phyloP scores from a whole-genome alignment of 2,888 invertebrate species.

The Conus canariensis region DNA sequence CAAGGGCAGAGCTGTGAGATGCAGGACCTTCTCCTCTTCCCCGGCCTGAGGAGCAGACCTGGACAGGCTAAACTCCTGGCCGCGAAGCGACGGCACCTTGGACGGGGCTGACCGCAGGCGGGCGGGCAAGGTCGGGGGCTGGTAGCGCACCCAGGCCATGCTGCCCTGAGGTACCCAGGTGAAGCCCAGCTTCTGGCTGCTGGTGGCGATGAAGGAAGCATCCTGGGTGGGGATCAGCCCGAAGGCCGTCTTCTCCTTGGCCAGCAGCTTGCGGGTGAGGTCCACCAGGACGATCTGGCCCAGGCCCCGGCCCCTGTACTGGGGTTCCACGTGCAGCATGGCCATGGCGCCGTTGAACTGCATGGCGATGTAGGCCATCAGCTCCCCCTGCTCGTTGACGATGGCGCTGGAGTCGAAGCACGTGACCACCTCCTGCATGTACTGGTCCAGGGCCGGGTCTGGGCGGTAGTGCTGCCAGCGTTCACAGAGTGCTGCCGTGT shows the following conservation, averaged over 20 bases:
- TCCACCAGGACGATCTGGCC: constrained; percentile 67
- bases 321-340: constrained; percentile 68
- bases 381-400: constrained; percentile 58
- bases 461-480: constrained; percentile 65
- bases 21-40: constrained; percentile 29
- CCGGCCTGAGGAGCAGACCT: background rate
- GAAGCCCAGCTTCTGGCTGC: constrained; percentile 65
- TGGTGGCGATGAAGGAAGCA: constrained; percentile 60
- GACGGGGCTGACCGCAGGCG: background rate
- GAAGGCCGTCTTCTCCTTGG: constrained; percentile 65
- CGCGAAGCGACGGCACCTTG: background rate
- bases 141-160: constrained; percentile 68
- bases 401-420: constrained; percentile 71
- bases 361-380: constrained; percentile 72
- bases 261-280: constrained; percentile 62
- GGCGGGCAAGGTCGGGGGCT: constrained; percentile 41
- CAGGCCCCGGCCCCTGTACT: constrained; percentile 64
- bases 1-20: constrained; percentile 49
- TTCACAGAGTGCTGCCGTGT: constrained; percentile 58
- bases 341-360: constrained; percentile 73
- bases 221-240: constrained; percentile 69
- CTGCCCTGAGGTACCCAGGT: constrained; percentile 73
- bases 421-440: constrained; percentile 66
- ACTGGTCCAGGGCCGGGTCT: constrained; percentile 63
- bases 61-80: background rate